Conservation (phyloP, 2,888 invertebrate genomes). For the Amblyjoppa fuscipennis region DNA sequence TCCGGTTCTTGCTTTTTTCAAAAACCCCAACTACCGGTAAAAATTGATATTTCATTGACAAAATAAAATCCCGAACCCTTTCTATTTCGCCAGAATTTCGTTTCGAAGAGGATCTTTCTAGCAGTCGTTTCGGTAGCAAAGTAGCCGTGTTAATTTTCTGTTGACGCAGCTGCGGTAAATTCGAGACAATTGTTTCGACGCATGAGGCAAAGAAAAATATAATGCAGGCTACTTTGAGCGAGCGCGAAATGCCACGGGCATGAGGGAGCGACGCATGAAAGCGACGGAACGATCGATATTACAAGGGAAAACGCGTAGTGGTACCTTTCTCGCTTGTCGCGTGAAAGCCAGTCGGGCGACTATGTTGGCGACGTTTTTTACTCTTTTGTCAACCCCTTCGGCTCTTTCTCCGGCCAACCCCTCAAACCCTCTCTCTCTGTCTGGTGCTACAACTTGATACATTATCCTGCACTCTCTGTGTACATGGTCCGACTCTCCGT, state of each 20-base stretch:
- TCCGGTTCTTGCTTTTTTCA: too few species aligned
- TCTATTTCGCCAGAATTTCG: neutral
- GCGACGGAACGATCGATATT: conserved; percentile 46
- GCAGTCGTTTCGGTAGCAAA: neutral
- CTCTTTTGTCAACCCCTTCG: conserved; percentile 22
- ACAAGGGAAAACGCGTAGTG: conserved; percentile 44
- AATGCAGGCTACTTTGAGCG: conserved; percentile 33
- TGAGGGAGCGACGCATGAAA: conserved; percentile 20
- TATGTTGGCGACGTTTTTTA: conserved; percentile 19
- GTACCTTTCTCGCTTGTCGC: conserved; percentile 60
- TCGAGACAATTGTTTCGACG: conserved; percentile 44
- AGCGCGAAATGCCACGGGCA: conserved; percentile 27
- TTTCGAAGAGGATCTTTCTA: neutral
- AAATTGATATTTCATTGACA: neutral
- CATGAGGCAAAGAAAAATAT: conserved; percentile 47
- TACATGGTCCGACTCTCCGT: conserved; percentile 31
- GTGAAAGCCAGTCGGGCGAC: conserved; percentile 57
- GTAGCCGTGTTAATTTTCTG: neutral
- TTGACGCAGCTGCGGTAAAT: neutral
- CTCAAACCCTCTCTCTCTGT: conserved; percentile 10
- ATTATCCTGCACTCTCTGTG: conserved; percentile 51
- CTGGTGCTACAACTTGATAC: conserved; percentile 54
- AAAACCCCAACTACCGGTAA: neutral
- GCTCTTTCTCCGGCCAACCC: conserved; percentile 1
- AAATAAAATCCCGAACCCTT: neutral